Percentiles rank a stretch among this genome's conserved stretches.
phyloP scores from a whole-genome alignment of 2,888 invertebrate species.

The Pyrocoelia pectoralis region DNA sequence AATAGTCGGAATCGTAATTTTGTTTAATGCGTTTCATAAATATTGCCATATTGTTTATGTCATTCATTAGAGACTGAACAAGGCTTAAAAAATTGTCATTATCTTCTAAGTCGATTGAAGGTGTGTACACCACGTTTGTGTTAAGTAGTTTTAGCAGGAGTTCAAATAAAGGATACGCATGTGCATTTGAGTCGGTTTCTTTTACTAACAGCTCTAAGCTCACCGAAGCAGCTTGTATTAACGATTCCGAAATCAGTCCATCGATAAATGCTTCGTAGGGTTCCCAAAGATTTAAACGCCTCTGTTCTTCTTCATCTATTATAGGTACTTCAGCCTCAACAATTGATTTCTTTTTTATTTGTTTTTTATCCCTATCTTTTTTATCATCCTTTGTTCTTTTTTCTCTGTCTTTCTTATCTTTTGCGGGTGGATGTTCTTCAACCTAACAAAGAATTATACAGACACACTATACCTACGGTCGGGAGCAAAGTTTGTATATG shows the following conservation, averaged over 20 bases:
- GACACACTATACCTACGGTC: no score
- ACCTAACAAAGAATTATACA: background rate
- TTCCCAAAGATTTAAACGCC: constrained; percentile 61
- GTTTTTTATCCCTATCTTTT: constrained; percentile 22
- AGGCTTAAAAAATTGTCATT: constrained; percentile 72
- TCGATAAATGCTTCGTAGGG: constrained; percentile 74
- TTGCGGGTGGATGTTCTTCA: constrained; percentile 54
- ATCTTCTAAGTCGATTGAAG: constrained; percentile 74
- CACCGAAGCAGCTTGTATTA: constrained; percentile 63
- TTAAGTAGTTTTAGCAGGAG: constrained; percentile 76
- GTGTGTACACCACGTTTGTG: constrained; percentile 76
- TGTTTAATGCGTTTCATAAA: constrained; percentile 70
- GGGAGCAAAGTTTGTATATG: no score
- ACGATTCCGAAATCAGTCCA: constrained; percentile 66
- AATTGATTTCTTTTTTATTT: background rate
- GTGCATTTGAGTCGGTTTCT: constrained; percentile 67
- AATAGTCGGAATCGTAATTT: constrained; percentile 33
- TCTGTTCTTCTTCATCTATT: constrained; percentile 28
- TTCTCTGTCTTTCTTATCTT: constrained; percentile 36
- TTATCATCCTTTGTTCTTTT: constrained; percentile 25
- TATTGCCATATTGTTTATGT: constrained; percentile 78
- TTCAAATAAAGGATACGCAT: constrained; percentile 76
- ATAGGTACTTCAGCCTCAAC: constrained; percentile 45
- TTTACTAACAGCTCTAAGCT: constrained; percentile 68
- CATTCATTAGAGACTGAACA: constrained; percentile 75